Conservation (phyloP, 2,888 invertebrate genomes). For the Phania funesta region DNA sequence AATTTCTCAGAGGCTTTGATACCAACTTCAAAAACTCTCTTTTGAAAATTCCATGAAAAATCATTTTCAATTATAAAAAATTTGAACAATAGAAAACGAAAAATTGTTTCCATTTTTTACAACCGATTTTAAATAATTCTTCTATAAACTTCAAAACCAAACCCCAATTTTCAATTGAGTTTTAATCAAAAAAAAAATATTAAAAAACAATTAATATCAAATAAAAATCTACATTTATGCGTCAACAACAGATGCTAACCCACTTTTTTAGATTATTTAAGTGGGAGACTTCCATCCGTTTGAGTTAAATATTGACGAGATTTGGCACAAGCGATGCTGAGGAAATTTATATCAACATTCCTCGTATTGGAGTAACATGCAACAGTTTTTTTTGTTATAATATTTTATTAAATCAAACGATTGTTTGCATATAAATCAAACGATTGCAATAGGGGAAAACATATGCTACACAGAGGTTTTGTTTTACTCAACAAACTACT, state of each 20-base stretch:
- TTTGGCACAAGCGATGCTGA: background rate
- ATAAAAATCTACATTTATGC: background rate
- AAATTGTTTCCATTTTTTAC: no score
- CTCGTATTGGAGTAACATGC: background rate
- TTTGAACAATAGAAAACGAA: no score
- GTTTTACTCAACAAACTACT: conserved; percentile 3
- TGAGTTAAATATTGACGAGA: background rate
- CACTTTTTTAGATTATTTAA: background rate
- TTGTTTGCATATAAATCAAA: conserved; percentile 34
- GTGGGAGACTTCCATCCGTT: conserved; percentile 25
- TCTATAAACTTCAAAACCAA: background rate
- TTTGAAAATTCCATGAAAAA: no score
- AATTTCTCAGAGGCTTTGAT: no score
- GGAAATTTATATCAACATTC: background rate
- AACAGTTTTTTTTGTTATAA: background rate
- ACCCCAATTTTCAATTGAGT: background rate
- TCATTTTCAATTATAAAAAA: no score
- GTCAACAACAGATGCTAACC: conserved; percentile 4
- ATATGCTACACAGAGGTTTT: background rate
- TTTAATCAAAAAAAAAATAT: background rate
- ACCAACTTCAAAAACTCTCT: no score
- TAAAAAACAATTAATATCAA: background rate
- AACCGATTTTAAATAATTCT: no score
- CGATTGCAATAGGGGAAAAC: no score
- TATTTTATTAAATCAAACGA: conserved; percentile 22